A percentile compares a stretch with the other conserved stretches of the same genome.
These are phyloP conservation scores for Cepaea nemoralis DNA, from an alignment of 1,140 invertebrate species.

Conservation along the genomic window DNA sequence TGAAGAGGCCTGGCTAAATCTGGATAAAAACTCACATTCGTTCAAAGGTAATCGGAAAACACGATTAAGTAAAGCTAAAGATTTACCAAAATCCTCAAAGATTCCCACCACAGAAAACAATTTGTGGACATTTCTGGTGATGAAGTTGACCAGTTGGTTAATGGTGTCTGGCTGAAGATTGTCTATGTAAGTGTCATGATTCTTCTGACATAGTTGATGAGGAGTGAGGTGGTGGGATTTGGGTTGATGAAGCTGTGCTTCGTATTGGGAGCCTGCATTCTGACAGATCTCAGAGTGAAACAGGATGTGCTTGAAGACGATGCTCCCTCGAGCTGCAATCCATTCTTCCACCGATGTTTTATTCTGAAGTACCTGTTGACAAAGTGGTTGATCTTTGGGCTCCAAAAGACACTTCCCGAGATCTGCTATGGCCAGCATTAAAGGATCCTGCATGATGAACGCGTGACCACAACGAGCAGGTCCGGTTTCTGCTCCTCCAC, in stretches of 20 bases:
- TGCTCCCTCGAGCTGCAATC: neutral
- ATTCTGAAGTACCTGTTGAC: neutral
- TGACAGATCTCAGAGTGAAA: neutral
- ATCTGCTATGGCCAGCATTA: slow-evolving; percentile 9
- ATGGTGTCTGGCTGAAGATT: neutral
- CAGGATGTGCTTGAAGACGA: slow-evolving; percentile 2
- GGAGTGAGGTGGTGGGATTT: neutral
- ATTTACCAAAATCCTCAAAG: neutral
- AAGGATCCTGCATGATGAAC: slow-evolving; percentile 16
- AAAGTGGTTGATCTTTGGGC: neutral
- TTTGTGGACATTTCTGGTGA: neutral
- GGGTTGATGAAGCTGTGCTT: neutral
- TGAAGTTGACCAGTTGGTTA: neutral
- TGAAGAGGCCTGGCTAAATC: neutral
- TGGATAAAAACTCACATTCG: slow-evolving; percentile 3
- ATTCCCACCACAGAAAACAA: slow-evolving; percentile 2
- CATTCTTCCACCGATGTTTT: neutral
- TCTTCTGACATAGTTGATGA: neutral
- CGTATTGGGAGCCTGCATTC: neutral
- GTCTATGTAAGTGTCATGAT: neutral
- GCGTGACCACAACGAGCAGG: neutral
- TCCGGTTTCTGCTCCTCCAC: neutral
- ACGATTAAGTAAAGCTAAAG: neutral
- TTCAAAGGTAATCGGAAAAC: slow-evolving; percentile 6
- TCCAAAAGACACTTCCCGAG: neutral